Evolutionary conservation across 2,113 vertebrate genomes (phyloP).

Genomic region (Trogon surrucura): DNA sequence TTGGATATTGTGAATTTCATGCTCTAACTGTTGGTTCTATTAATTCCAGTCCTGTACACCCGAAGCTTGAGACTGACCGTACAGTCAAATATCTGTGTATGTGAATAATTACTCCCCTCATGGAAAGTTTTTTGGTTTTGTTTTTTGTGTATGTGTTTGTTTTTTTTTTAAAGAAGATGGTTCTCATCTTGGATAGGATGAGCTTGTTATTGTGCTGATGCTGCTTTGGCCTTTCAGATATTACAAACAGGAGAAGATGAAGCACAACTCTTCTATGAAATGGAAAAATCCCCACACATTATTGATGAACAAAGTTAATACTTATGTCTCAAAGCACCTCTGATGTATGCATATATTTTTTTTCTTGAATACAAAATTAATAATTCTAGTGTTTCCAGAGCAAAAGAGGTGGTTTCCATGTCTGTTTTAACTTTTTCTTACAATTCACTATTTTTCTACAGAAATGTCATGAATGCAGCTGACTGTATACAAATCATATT

Average conservation of each 20-base stretch:
- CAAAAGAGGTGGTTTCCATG: neutral
- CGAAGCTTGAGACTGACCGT: constrained; percentile 33
- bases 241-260: constrained; percentile 25
- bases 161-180: neutral
- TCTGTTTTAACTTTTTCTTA: neutral
- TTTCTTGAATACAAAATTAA: neutral
- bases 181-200: constrained; percentile 16
- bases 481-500: neutral
- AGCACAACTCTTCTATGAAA: neutral
- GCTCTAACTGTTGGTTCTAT: constrained; percentile 5
- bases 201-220: constrained; percentile 14
- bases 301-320: neutral
- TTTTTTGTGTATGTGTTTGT: neutral
- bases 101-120: neutral
- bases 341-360: neutral
- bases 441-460: neutral
- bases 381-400: neutral
- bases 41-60: constrained; percentile 14
- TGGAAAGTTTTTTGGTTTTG: neutral
- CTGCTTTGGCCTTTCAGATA: constrained; percentile 19
- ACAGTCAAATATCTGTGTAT: neutral
- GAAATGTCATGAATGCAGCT: neutral
- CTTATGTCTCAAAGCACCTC: neutral
- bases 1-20: constrained; percentile 23
- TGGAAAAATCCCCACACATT: neutral